Conservation (phyloP, 2,888 invertebrate species). For the Lasius fuliginosus region DNA sequence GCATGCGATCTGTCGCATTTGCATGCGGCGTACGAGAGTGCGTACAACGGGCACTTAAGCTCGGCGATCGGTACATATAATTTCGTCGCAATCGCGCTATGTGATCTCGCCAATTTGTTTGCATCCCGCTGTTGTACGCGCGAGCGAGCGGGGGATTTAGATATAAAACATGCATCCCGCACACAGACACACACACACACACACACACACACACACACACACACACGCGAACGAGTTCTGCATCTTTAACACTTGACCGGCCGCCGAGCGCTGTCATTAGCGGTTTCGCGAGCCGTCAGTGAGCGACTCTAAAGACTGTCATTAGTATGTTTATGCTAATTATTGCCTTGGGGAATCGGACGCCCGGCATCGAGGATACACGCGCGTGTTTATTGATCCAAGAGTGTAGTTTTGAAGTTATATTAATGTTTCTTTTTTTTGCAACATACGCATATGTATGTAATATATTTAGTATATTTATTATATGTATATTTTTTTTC, state of each 20-base stretch:
- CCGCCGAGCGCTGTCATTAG: conserved; percentile 12
- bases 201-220: background rate
- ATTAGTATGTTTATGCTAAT: conserved; percentile 35
- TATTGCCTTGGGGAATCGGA: background rate
- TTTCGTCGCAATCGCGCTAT: conserved; percentile 46
- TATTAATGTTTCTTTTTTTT: conserved; percentile 1
- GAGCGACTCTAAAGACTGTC: conserved; percentile 8
- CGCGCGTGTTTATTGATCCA: conserved; percentile 4
- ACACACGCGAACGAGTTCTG: background rate
- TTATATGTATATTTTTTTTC: background rate
- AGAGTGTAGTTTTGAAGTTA: background rate
- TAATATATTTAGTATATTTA: background rate
- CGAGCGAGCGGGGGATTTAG: conserved; percentile 3
- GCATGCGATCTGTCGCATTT: conserved; percentile 70
- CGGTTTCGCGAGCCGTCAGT: conserved; percentile 17
- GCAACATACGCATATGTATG: background rate
- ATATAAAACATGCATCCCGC: background rate
- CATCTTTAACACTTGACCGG: conserved; percentile 24
- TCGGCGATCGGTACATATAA: conserved; percentile 53
- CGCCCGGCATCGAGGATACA: background rate
- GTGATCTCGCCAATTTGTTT: conserved; percentile 53
- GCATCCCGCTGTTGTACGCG: conserved; percentile 5
- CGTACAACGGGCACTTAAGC: conserved; percentile 51
- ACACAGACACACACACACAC: too few species aligned
- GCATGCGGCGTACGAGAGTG: conserved; percentile 59